Base-by-base conservation (phyloP, 1,140 invertebrate species). In the Orius insidiosus region DNA sequence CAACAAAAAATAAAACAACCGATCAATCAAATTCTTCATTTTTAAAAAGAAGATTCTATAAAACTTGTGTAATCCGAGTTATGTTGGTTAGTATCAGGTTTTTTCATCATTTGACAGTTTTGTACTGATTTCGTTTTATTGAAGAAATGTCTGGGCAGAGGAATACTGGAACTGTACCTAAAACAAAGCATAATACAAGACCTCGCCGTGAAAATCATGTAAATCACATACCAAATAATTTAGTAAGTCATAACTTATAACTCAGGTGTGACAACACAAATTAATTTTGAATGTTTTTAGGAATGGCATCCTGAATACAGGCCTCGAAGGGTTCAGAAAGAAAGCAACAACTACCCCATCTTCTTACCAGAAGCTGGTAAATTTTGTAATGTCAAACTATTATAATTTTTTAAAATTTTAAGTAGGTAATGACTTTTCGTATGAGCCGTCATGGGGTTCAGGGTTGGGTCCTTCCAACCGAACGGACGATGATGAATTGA, bases 121-220 rank as follows among this genome's bases (percentile, higher is more conserved):
- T n/a, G 3, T 24, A 24, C 3, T 24, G 24, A 24, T n/a, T n/a
- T n/a, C n/a, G n/a, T 24, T 24, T 24, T 24, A 3, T 7, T 4
- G 24, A 36, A n/a, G 35, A 30, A 36, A 49, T 49, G 47, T 49
- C 47, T 36, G 48, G 48, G 19, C 37, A 14, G 7, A 40, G 49
- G 14, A 46, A 47, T 33, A 51, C 49, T 1, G 49, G 49, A n/a
- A 51, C 49, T 15, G 49, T 51, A 13, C 49, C 49, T 5, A 51
- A 51, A 51, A 47, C 49, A 3, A 51, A 51, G 39, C 49, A 51
- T 35, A 51, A 51, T 15, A 35, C 45, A 9, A 35, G 49, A 14
- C 24, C 37, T n/a, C 15, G 46, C 33, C 42, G 49, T 36, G 49
- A 51, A 11, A 47, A 51, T 13, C 39, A 45, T 32, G 46, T 51